Percentiles rank a stretch among this genome's conserved stretches.
phyloP scores from a whole-genome alignment of 2,113 vertebrate species.

The Daboia siamensis region DNA sequence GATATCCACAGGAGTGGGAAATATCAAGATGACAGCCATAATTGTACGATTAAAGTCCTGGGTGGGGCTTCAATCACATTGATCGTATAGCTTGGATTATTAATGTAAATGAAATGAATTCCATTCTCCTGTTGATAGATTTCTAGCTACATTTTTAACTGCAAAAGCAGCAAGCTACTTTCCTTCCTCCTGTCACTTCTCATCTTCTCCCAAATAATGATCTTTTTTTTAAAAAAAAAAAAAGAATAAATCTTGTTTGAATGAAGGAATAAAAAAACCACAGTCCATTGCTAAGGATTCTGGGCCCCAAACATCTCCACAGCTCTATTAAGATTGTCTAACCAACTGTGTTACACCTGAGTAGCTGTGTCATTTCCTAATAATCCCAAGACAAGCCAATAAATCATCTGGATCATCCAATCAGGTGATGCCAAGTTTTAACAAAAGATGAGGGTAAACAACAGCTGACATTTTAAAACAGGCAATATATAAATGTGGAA shows the following conservation, averaged over 20 bases:
- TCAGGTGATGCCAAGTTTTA: neutral
- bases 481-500: conserved; percentile 9
- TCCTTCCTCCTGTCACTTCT: too few relatives aligned
- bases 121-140: neutral
- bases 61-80: neutral
- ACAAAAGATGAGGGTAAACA: neutral
- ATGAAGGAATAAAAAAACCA: neutral
- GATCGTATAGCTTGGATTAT: neutral
- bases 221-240: neutral
- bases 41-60: neutral
- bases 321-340: conserved; percentile 22
- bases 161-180: neutral
- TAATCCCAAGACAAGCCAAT: conserved; percentile 30
- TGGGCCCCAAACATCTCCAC: neutral
- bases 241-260: neutral
- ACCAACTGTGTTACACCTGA: conserved; percentile 18
- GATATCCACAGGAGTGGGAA: neutral
- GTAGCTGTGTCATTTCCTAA: conserved; percentile 16
- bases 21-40: neutral
- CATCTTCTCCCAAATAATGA: neutral
- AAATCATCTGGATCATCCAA: conserved; percentile 18
- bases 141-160: neutral
- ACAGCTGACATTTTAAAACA: neutral
- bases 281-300: neutral
- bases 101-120: neutral